Evolutionary conservation across 2,888 invertebrate genomes (phyloP).

Genomic region (Oscheius sp.): DNA sequence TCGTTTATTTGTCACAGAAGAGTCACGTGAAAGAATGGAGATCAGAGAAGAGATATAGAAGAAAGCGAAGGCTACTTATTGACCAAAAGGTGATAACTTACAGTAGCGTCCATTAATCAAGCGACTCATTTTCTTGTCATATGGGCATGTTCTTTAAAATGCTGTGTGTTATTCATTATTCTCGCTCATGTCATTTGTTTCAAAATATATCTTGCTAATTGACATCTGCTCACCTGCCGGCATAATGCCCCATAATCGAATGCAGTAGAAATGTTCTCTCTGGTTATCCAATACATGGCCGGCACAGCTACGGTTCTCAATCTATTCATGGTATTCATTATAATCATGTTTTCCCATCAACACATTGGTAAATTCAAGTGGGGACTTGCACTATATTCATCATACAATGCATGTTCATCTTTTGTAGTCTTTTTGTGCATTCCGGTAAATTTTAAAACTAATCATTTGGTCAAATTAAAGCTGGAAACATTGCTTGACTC

Average conservation of each 20-base stretch:
- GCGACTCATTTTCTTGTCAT: background rate
- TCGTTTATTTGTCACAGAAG: background rate
- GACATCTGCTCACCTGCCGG: background rate
- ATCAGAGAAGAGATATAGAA: background rate
- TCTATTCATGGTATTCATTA: background rate
- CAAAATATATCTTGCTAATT: too few relatives aligned
- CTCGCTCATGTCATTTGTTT: background rate
- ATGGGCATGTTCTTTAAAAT: too few relatives aligned
- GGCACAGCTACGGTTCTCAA: background rate
- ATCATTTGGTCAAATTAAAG: background rate
- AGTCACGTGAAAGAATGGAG: background rate
- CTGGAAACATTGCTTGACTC: background rate
- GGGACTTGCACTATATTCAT: background rate
- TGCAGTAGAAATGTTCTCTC: background rate
- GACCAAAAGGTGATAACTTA: background rate
- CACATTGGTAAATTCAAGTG: constrained; percentile 4
- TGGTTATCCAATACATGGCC: background rate
- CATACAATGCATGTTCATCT: background rate
- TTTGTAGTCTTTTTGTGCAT: background rate
- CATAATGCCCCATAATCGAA: background rate
- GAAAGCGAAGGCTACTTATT: background rate
- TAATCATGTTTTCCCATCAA: background rate
- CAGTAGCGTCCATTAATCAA: background rate
- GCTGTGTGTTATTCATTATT: too few relatives aligned
- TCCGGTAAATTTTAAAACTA: constrained; percentile 2